Percentiles rank a stretch among this genome's conserved stretches.
Conservation (phyloP, 2,113 vertebrate genomes). For the Cryptomyrus ogoouensis region DNA sequence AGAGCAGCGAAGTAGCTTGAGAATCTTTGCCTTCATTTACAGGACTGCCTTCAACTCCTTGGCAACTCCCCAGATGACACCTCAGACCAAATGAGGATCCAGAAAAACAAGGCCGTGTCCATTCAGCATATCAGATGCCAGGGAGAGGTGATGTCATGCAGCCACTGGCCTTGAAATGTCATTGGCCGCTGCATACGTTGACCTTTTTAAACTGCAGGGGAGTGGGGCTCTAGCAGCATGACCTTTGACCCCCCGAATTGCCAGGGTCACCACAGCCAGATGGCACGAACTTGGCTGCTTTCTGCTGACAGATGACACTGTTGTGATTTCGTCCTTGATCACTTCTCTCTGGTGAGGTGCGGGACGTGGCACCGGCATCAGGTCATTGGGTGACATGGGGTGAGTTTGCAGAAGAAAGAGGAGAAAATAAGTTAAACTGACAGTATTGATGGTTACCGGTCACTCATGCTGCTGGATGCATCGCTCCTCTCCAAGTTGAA, state of each 20-base stretch:
- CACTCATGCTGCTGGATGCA: not conserved
- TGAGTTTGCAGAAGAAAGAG: not conserved
- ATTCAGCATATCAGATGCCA: not conserved
- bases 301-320: not conserved
- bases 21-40: not conserved
- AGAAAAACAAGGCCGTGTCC: not conserved
- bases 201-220: not conserved
- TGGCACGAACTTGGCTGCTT: not conserved
- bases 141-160: not conserved
- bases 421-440: not conserved
- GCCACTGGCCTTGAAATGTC: not conserved
- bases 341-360: not conserved
- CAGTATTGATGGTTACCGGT: not conserved
- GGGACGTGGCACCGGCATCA: not conserved
- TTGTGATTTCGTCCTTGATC: not conserved
- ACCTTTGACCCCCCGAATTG: not conserved
- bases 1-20: not conserved
- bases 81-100: not conserved
- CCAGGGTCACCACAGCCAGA: not conserved
- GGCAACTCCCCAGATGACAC: not conserved
- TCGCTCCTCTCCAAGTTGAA: not conserved
- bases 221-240: not conserved
- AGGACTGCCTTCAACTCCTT: not conserved
- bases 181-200: not conserved
- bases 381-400: not conserved